Evolutionary conservation across 2,113 vertebrate species (phyloP).

Genomic region (Tetraodon nigroviridis): DNA sequence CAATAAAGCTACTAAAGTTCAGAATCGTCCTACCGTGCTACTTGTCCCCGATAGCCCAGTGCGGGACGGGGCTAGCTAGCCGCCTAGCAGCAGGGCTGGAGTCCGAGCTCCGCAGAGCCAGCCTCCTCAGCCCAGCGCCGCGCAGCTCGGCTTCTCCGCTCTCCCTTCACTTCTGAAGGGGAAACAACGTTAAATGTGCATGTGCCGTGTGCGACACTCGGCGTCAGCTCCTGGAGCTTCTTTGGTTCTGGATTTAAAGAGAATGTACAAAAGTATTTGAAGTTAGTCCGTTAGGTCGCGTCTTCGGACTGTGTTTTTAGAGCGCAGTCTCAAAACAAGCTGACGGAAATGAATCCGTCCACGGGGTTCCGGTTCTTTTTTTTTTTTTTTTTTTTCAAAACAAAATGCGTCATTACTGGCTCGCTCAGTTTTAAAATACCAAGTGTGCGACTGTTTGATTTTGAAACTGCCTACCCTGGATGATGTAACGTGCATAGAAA

Average conservation of each 20-base stretch:
- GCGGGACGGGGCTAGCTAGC: conserved; percentile 51
- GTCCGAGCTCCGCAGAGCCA: conserved; percentile 62
- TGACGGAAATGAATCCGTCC: accelerated
- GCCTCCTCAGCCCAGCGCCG: conserved; percentile 74
- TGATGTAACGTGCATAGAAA: too few relatives aligned
- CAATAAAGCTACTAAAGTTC: not conserved
- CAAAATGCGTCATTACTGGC: conserved; percentile 8
- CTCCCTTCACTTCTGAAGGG: conserved; percentile 46
- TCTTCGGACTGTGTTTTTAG: conserved; percentile 62
- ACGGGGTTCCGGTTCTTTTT: conserved; percentile 3
- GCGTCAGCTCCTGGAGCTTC: not conserved
- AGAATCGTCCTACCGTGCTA: conserved; percentile 43
- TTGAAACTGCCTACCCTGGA: too few relatives aligned
- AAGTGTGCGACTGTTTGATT: too few relatives aligned
- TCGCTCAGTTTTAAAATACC: too few relatives aligned
- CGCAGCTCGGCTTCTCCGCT: conserved; percentile 74
- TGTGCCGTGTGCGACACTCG: not conserved
- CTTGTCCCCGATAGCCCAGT: conserved; percentile 26
- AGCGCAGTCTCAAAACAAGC: not conserved
- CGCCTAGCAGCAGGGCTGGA: conserved; percentile 63
- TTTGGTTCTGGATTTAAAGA: not conserved
- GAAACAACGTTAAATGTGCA: conserved; percentile 6
- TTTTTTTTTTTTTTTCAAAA: conserved; percentile 31
- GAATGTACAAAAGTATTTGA: conserved; percentile 8
- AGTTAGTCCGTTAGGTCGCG: conserved; percentile 13